A percentile compares a stretch with the other conserved stretches of the same genome.
Evolutionary conservation across 2,888 invertebrate species (phyloP).

Genomic region (Boloria selene): DNA sequence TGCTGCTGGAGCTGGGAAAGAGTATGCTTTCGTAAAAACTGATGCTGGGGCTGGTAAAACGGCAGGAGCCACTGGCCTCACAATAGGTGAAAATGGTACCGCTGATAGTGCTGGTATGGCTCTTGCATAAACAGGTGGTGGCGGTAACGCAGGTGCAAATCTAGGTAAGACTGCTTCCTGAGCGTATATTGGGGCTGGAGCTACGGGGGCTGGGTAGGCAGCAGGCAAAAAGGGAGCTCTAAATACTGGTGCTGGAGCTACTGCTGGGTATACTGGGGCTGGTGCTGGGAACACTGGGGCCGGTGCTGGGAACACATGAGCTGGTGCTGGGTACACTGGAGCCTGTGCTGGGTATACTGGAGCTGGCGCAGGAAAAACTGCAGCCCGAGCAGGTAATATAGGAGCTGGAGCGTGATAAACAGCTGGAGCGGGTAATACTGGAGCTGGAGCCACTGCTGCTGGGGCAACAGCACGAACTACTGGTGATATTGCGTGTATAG

Average conservation of each 20-base stretch:
- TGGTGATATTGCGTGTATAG: conserved; percentile 70
- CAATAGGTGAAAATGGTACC: conserved; percentile 57
- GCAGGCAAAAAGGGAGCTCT: neutral
- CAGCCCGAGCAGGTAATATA: conserved; percentile 43
- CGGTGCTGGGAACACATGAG: conserved; percentile 50
- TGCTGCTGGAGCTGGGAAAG: conserved; percentile 43
- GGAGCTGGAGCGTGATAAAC: conserved; percentile 39
- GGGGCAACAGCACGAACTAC: conserved; percentile 49
- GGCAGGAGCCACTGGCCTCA: conserved; percentile 47
- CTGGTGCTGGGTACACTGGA: conserved; percentile 42
- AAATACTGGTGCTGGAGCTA: conserved; percentile 35
- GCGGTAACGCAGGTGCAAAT: conserved; percentile 25
- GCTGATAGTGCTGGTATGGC: conserved; percentile 46
- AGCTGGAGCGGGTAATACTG: conserved; percentile 45
- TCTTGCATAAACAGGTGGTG: conserved; percentile 46
- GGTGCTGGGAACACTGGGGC: conserved; percentile 54
- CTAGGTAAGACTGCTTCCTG: conserved; percentile 31
- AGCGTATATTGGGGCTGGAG: conserved; percentile 38
- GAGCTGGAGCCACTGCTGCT: conserved; percentile 48
- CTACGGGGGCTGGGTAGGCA: conserved; percentile 23
- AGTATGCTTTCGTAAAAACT: conserved; percentile 42
- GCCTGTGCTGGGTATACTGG: conserved; percentile 42
- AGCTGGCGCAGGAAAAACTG: conserved; percentile 46
- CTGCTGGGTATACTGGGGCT: conserved; percentile 42
- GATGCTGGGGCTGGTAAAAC: conserved; percentile 46